Evolutionary conservation across 2,888 invertebrate genomes (phyloP).

Genomic region (Calameuta filiformis): DNA sequence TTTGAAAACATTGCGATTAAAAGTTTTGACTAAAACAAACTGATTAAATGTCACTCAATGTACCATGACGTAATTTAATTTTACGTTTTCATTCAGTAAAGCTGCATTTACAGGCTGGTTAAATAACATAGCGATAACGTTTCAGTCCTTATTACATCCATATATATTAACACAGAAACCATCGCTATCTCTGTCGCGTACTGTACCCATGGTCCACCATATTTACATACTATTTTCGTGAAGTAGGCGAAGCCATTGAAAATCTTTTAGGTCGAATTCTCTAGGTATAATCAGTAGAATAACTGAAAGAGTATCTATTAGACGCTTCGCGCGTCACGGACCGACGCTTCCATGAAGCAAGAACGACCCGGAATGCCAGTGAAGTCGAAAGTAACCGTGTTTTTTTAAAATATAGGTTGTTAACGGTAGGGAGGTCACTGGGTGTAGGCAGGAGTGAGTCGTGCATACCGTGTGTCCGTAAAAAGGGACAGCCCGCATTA

Average conservation of each 20-base stretch:
- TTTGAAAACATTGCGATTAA: background rate
- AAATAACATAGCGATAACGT: background rate
- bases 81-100: background rate
- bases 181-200: background rate
- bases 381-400: constrained; percentile 30
- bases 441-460: constrained; percentile 26
- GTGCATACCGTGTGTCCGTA: constrained; percentile 8
- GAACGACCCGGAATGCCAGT: constrained; percentile 15
- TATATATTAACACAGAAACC: background rate
- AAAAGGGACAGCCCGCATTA: constrained; percentile 1
- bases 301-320: background rate
- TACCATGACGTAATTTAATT: background rate
- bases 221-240: background rate
- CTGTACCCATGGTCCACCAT: background rate
- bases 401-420: constrained; percentile 15
- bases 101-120: background rate
- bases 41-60: background rate
- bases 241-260: background rate
- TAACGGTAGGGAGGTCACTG: constrained; percentile 29
- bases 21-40: background rate
- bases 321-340: background rate
- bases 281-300: background rate
- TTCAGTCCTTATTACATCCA: background rate
- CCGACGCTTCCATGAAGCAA: background rate
- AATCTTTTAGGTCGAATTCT: background rate